phyloP scores from a whole-genome alignment of 2,797 vertebrate species.

The Hydrocynus forskahlii region DNA sequence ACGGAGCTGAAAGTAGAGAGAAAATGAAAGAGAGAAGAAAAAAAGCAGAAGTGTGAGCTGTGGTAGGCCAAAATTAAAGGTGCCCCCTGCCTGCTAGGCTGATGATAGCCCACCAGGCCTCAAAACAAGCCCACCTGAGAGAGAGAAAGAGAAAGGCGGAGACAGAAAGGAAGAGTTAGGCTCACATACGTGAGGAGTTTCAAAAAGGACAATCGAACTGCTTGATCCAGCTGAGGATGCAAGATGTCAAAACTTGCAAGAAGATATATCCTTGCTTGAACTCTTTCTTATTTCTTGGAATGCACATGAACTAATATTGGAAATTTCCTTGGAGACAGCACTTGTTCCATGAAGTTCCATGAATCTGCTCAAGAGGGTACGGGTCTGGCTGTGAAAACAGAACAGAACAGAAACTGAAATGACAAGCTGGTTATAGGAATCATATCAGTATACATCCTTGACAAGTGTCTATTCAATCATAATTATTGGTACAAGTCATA shows the following conservation, averaged over 20 bases:
- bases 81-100: conserved; percentile 84
- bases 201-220: conserved; percentile 47
- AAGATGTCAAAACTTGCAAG: not conserved
- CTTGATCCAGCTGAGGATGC: conserved; percentile 16
- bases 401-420: conserved; percentile 63
- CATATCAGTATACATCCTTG: conserved; percentile 67
- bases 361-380: conserved; percentile 37
- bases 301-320: not conserved
- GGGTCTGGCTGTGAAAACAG: conserved; percentile 59
- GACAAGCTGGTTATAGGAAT: conserved; percentile 72
- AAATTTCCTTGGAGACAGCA: not conserved
- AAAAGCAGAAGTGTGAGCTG: conserved; percentile 24
- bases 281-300: conserved; percentile 1
- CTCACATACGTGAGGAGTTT: conserved; percentile 46
- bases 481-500: too few relatives aligned
- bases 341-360: not conserved
- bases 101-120: conserved; percentile 83
- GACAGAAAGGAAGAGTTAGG: conserved; percentile 12
- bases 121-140: conserved; percentile 61
- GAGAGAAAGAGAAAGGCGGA: conserved; percentile 15
- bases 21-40: conserved; percentile 28
- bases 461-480: too few relatives aligned
- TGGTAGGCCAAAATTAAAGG: conserved; percentile 44
- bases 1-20: conserved; percentile 18
- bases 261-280: not conserved